Base-by-base conservation (phyloP, 2,797 vertebrate species). In the Agapornis canus region DNA sequence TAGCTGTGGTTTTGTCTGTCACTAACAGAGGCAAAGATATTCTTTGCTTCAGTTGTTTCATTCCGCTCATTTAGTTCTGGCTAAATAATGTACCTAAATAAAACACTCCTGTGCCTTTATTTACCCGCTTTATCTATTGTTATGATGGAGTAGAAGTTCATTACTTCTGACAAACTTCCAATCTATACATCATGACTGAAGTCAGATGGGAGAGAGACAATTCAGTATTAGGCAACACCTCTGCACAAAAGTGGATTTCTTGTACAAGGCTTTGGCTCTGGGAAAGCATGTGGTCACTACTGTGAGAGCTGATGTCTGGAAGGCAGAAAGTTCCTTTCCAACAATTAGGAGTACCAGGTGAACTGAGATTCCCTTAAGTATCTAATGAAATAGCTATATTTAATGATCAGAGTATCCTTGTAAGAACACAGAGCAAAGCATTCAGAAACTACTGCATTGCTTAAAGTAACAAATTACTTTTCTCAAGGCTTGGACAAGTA, bases 401-500 rank as follows among this genome's bases (percentile, higher is more conserved):
- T 81, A 82, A 63, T 48, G 6, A 72, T 48, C n/a, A 25, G 16
- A 71, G 37, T 68, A 70, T 42, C 63, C 13, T 83, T 83, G 49
- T 54, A 82, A 65, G 20, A 96, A 92, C 17, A 51, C 69, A 89
- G 54, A 95, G 71, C 42, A 82, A 96, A 90, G 37, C 51, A 75
- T 63, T 83, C 51, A 66, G 69, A 14, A 91, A 51, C 8, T 56
- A 69, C 54, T 40, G 35, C 49, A 1, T n/a, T 60, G 51, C 37
- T 95, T 43, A 66, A 72, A 90, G 39, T 81, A 93, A 79, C 54
- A 95, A 95, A 94, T 79, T 1, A 42, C 13, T 93, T 90, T 93
- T 90, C 84, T 86, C 89, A 88, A 81, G 20, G 42, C 81, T 86
- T 95, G 79, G 79, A 69, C 65, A 88, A 88, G 54, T 54, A 88